Conservation (phyloP, 2,113 vertebrate genomes). For the Tetrax tetrax region DNA sequence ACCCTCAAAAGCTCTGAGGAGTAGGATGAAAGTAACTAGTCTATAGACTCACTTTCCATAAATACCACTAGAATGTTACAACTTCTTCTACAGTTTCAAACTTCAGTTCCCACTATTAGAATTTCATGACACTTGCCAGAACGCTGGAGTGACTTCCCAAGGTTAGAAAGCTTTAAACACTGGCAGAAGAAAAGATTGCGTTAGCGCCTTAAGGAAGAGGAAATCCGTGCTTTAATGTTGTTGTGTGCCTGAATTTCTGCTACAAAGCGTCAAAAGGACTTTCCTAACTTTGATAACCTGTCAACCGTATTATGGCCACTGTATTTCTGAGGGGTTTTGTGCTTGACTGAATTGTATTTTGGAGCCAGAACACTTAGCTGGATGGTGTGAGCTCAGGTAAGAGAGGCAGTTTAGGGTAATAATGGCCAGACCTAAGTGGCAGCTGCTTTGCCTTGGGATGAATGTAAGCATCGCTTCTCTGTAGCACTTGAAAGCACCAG, state of each 20-base stretch:
- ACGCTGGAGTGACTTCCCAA: background rate
- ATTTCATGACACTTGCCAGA: background rate
- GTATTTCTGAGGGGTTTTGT: background rate
- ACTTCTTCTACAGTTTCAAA: constrained; percentile 37
- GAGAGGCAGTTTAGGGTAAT: background rate
- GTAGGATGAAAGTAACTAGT: background rate
- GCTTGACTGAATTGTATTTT: background rate
- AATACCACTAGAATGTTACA: constrained; percentile 27
- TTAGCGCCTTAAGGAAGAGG: background rate
- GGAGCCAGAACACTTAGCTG: background rate
- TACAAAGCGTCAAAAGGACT: background rate
- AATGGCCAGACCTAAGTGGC: background rate
- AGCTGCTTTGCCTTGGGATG: background rate
- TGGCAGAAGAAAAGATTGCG: background rate
- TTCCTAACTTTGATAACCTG: background rate
- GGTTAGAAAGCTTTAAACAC: background rate
- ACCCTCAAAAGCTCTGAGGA: background rate
- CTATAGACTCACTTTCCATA: constrained; percentile 34
- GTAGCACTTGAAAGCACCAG: background rate
- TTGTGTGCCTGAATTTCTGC: background rate
- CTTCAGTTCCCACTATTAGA: background rate
- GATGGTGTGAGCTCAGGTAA: background rate
- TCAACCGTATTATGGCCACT: rapidly evolving
- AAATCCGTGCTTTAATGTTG: rapidly evolving
- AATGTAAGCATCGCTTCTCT: background rate